Percentiles rank a stretch among this genome's conserved stretches.
phyloP scores from a whole-genome alignment of 2,797 vertebrate species.

The Lophura swinhoii region DNA sequence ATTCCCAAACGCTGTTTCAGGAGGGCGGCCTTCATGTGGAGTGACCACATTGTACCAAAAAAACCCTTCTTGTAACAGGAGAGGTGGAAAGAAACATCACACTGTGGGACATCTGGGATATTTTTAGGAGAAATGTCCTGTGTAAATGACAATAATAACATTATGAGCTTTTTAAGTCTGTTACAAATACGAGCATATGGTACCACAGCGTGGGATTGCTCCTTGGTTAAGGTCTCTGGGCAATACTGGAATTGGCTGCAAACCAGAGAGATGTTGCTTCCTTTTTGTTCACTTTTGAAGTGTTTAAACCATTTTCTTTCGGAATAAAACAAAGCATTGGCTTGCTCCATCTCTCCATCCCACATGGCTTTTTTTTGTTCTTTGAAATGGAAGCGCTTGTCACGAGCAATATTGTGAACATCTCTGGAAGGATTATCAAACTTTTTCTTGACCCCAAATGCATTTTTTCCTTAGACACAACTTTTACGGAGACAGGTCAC shows the following conservation, averaged over 20 bases:
- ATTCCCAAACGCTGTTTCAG: background rate
- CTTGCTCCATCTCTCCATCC: background rate
- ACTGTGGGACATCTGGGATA: background rate
- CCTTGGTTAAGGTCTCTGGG: slow-evolving; percentile 56
- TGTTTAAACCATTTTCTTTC: background rate
- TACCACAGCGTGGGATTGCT: slow-evolving; percentile 14
- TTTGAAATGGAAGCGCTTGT: background rate
- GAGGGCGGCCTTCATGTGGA: background rate
- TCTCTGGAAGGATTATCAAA: slow-evolving; percentile 17
- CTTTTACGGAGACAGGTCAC: background rate
- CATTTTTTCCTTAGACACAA: slow-evolving; percentile 52
- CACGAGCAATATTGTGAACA: slow-evolving; percentile 29
- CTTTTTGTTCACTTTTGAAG: background rate
- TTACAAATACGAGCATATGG: slow-evolving; percentile 57
- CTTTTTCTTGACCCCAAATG: slow-evolving; percentile 34
- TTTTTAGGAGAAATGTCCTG: slow-evolving; percentile 27
- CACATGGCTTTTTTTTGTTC: background rate
- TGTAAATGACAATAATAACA: background rate
- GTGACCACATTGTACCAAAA: background rate
- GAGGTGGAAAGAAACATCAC: background rate
- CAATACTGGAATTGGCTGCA: slow-evolving; percentile 13
- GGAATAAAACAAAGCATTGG: background rate
- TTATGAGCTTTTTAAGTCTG: slow-evolving; percentile 53
- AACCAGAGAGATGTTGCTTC: background rate
- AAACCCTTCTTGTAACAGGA: background rate